A percentile compares a stretch with the other conserved stretches of the same genome.
Evolutionary conservation across 2,797 vertebrate species (phyloP).

Genomic region (Dromococcyx pavoninus): DNA sequence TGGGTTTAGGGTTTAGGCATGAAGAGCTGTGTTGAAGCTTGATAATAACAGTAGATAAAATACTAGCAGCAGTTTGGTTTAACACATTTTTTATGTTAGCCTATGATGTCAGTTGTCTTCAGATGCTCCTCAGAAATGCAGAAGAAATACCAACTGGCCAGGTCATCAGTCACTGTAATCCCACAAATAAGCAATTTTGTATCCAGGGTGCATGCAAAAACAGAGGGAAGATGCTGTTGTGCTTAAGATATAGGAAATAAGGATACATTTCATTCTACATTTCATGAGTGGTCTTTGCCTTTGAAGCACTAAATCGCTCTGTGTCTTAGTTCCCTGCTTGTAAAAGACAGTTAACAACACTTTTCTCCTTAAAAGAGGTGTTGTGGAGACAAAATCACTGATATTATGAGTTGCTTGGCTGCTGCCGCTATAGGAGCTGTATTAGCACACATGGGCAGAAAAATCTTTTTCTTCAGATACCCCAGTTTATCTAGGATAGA

Average conservation of each 20-base stretch:
- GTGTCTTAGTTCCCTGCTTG: not conserved
- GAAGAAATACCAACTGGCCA: not conserved
- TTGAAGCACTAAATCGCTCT: not conserved
- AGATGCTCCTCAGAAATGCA: not conserved
- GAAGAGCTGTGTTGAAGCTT: not conserved
- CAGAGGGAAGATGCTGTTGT: not conserved
- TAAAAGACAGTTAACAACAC: not conserved
- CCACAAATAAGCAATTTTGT: not conserved
- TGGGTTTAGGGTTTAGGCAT: not conserved
- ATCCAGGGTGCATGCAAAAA: not conserved
- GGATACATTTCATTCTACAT: not conserved
- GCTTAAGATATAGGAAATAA: not conserved
- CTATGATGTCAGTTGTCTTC: not conserved
- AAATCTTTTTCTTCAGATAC: not conserved
- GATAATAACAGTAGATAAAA: not conserved
- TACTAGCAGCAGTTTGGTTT: not conserved
- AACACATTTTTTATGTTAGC: not conserved
- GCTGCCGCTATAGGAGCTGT: not conserved
- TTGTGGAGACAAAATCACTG: not conserved
- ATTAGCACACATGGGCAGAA: not conserved
- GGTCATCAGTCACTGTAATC: not conserved
- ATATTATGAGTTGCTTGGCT: constrained; percentile 17
- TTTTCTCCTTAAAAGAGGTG: constrained; percentile 1
- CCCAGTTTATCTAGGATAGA: constrained; percentile 16
- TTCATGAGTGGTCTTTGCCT: not conserved